A percentile compares a stretch with the other conserved stretches of the same genome.
phyloP scores from a whole-genome alignment of 1,140 invertebrate genomes.

The Scaptodrosophila lebanonensis region DNA sequence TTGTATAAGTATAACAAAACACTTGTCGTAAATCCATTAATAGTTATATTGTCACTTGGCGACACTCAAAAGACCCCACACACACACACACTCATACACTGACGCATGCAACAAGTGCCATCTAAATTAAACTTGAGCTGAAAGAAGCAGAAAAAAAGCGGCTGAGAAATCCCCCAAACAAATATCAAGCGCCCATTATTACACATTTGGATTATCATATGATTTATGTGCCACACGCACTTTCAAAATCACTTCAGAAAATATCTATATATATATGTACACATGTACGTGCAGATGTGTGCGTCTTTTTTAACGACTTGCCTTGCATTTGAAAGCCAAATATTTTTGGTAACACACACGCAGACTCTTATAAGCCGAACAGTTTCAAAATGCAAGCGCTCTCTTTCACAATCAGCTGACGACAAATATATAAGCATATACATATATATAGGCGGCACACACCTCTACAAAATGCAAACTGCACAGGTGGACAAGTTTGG shows the following conservation, averaged over 20 bases:
- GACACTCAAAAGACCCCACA: conserved; percentile 36
- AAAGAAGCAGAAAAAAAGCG: background rate
- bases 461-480: conserved; percentile 31
- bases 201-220: conserved; percentile 53
- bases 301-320: too few relatives aligned
- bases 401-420: too few relatives aligned
- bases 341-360: conserved; percentile 3
- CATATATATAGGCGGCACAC: too few relatives aligned
- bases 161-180: conserved; percentile 7
- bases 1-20: too few relatives aligned
- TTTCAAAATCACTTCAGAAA: conserved; percentile 54
- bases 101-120: conserved; percentile 41
- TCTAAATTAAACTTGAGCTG: conserved; percentile 22
- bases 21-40: too few relatives aligned
- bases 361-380: background rate
- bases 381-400: conserved; percentile 45
- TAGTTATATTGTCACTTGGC: too few relatives aligned
- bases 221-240: conserved; percentile 57
- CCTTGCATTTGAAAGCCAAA: conserved; percentile 13
- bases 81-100: conserved; percentile 14
- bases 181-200: conserved; percentile 27
- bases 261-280: conserved; percentile 22
- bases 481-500: conserved; percentile 66
- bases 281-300: too few relatives aligned
- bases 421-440: too few relatives aligned